Evolutionary conservation across 2,888 invertebrate species (phyloP).

Genomic region (Polydrusus cervinus): DNA sequence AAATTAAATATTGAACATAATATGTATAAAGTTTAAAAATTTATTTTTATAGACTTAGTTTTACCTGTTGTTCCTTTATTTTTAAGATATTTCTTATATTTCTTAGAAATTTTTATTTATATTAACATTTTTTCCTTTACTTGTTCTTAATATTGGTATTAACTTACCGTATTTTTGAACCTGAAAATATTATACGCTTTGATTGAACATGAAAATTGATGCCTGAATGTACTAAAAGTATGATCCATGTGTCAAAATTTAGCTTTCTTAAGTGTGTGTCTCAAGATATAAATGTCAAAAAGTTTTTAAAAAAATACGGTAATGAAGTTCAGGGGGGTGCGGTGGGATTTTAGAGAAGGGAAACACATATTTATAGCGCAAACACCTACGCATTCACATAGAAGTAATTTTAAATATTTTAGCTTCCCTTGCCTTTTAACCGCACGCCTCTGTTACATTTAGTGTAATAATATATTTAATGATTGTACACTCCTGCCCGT

Average conservation of each 20-base stretch:
- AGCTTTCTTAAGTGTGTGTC: slow-evolving; percentile 3
- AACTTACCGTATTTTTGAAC: no score
- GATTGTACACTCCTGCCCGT: not conserved
- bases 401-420: no score
- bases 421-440: no score
- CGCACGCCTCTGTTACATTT: not conserved
- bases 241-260: slow-evolving; percentile 6
- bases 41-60: no score
- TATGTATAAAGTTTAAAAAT: not conserved
- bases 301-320: not conserved
- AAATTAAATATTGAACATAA: not conserved
- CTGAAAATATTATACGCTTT: slow-evolving; percentile 14
- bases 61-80: slow-evolving; percentile 22
- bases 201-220: not conserved
- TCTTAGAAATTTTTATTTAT: no score
- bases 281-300: slow-evolving; percentile 12
- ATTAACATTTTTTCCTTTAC: not conserved
- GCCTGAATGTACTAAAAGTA: not conserved
- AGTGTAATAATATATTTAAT: not conserved
- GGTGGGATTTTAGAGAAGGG: no score
- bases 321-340: not conserved
- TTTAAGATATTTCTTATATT: not conserved
- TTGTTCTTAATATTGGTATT: slow-evolving; percentile 1
- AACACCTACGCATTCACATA: no score
- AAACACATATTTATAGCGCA: no score